Percentiles rank a stretch among this genome's conserved stretches.
phyloP scores from a whole-genome alignment of 2,113 vertebrate genomes.

The Rhodinocichla rosea region DNA sequence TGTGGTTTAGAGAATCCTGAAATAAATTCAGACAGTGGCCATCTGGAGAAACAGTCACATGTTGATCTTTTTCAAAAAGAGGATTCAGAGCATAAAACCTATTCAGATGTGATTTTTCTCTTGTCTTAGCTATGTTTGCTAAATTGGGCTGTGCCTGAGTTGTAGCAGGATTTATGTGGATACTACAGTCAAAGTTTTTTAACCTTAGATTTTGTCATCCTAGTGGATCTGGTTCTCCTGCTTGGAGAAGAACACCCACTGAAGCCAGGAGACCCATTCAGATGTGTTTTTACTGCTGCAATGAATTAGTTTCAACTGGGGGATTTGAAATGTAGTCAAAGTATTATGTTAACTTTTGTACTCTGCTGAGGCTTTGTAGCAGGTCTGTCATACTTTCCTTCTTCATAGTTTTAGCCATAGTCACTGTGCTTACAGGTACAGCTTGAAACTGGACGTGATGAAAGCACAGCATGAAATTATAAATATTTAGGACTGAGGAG shows the following conservation, averaged over 20 bases:
- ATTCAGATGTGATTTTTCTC: background rate
- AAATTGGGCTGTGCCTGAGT: background rate
- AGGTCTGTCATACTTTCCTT: background rate
- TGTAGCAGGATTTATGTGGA: background rate
- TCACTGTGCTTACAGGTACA: background rate
- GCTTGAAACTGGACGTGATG: background rate
- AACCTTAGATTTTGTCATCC: background rate
- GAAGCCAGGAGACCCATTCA: background rate
- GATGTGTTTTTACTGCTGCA: background rate
- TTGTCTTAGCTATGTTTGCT: background rate
- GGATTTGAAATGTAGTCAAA: background rate
- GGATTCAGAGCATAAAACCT: background rate
- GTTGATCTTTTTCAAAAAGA: background rate
- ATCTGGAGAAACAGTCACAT: background rate
- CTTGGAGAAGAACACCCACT: background rate
- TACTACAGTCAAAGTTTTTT: background rate
- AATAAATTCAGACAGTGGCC: background rate
- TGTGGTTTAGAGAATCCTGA: background rate
- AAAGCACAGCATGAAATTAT: background rate
- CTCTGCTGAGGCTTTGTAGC: background rate
- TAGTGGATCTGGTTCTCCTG: background rate
- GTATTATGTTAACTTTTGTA: background rate
- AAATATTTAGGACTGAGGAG: constrained; percentile 24
- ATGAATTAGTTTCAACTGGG: background rate
- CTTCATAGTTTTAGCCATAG: background rate